A percentile compares a stretch with the other conserved stretches of the same genome.
phyloP scores from a whole-genome alignment of 2,113 vertebrate genomes.

The Anseranas semipalmata region DNA sequence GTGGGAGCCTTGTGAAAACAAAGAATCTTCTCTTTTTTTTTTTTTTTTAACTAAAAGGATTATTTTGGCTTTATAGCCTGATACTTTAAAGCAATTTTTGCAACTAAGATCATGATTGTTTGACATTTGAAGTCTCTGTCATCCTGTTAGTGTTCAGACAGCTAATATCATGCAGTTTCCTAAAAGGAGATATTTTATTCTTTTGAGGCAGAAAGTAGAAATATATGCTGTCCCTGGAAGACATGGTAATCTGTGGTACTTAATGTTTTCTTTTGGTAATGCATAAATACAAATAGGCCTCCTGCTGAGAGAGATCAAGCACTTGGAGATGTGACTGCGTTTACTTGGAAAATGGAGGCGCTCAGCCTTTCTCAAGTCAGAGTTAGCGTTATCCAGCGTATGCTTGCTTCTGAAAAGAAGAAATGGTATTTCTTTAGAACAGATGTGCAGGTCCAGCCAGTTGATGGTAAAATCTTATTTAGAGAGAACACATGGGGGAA shows the following conservation, averaged over 20 bases:
- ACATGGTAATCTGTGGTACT: not conserved
- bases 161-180: not conserved
- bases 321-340: not conserved
- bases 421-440: not conserved
- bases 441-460: not conserved
- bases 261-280: not conserved
- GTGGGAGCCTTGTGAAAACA: not conserved
- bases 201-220: not conserved
- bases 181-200: not conserved
- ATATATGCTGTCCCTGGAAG: not conserved
- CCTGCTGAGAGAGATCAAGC: too few relatives aligned
- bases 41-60: not conserved
- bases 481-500: not conserved
- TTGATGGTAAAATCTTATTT: not conserved
- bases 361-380: not conserved
- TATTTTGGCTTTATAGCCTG: not conserved
- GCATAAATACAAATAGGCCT: accelerated
- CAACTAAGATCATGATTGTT: not conserved
- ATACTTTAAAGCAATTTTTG: not conserved
- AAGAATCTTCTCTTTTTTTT: not conserved
- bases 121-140: not conserved
- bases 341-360: not conserved
- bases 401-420: not conserved
- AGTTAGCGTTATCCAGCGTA: not conserved
- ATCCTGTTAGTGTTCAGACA: not conserved